Base-by-base conservation (phyloP, 2,888 invertebrate species). In the Tubulanus polymorphus region DNA sequence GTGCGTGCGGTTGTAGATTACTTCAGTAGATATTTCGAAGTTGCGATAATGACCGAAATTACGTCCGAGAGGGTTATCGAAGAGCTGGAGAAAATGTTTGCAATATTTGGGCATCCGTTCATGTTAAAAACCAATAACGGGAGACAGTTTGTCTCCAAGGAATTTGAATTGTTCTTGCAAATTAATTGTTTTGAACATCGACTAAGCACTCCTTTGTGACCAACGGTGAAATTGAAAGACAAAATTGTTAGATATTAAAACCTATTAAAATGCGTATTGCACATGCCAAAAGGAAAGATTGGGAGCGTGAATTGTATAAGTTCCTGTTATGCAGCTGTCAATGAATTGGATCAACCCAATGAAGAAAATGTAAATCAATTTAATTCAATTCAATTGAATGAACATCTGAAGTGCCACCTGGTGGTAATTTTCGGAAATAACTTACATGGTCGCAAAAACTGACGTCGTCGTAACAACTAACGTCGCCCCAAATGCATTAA, bases 1-100 rank as follows among this genome's bases (percentile, higher is more conserved):
- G 30, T 64, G 2, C 49, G 64, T 20, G 63, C 63, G 2, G 48
- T 61, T 28, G 55, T 62, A 3, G 64, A 67, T 47, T 66, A 66
- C 52, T 64, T 59, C 30, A 67, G 63, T 48, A 30, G 63, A 8
- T 65, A 55, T 37, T 56, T 48, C 54, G 64, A 63, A 45, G 51
- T 59, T 10, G 60, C 54, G 12, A 37, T 55, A 2, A 54, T 59
- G 55, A 65, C 56, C 37, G 29, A 52, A 8, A 61, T 51, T 20
- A 59, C 62, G 12, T 50, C 56, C 5, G 57, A 56, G 8, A 62
- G 59, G 23, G 56, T 64, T 1, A 56, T 58, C 2, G 53, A 58
- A 12, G 27, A 26, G 5, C 30, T 64, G n/a, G 62, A 63, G 26
- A 56, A 53, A 23, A 59, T 60, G 53, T 65, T 64, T 48, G n/a